Base-by-base conservation (phyloP, 2,113 vertebrate species). In the Osmerus mordax region DNA sequence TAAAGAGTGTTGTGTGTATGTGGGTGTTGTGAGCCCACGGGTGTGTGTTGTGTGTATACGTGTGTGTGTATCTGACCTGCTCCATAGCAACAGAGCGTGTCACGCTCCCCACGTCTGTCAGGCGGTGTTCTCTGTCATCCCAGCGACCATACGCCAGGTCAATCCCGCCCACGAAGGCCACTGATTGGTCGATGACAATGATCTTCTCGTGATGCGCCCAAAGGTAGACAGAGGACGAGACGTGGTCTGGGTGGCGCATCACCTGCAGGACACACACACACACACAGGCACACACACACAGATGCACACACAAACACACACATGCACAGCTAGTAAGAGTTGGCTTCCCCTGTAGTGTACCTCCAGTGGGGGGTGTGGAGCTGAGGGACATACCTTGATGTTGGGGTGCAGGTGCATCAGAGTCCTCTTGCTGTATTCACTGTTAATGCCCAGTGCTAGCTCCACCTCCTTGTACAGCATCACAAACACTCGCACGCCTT, bases 401-500 rank as follows among this genome's bases (percentile, higher is more conserved):
- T 96, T 97, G 54, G 95, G 93, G 84, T 98, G 95, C 13, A 98
- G 89, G 62, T 63, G 92, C 89, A 94, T 83, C 9, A 99, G 88
- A 0, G 95, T 98, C 81, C 93, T 83, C 88, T 99, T 99, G 94
- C 94, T 99, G 69, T 99, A 99, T 64, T 93, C 97, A 1, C 96
- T 98, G 81, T 99, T 99, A 90, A 99, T 98, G 11, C 96, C 97
- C 3, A 99, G 90, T 7, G 97, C 96, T 3, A 99, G 92, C 82
- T 98, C 97, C 82, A 99, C 94, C 70, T 99, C 97, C 75, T 99
- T 98, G 78, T 99, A 99, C 71, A 99, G 80, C 93, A 99, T 99
- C 47, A 99, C 87, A 86, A 97, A 99, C 79, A 99, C 92, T 36
- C 84, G 92, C 78, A 99, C 96, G 0, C 97, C 97, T 85, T 97